Base-by-base conservation (phyloP, 1,140 invertebrate species). In the Eurosta solidaginis region DNA sequence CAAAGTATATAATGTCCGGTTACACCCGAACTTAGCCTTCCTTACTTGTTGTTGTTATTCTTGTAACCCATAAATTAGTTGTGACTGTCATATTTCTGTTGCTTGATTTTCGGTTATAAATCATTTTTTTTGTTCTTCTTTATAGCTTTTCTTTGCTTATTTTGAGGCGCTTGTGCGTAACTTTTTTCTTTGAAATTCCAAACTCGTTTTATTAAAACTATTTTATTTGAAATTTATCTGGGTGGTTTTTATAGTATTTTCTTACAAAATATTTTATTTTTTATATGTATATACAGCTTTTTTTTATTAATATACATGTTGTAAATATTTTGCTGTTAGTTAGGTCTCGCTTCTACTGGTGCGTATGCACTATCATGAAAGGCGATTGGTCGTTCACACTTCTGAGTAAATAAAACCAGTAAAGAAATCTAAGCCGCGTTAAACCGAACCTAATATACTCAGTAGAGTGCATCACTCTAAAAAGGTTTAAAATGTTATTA, bases 371-470 rank as follows among this genome's bases (percentile, higher is more conserved):
- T n/a, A n/a, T n/a, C n/a, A n/a, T n/a, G n/a, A n/a, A n/a, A n/a
- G n/a, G n/a, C n/a, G n/a, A 78, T 78, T 78, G 52, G 50, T 80
- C 79, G 83, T 79, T 76, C 80, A 36, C 74, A 54, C 50, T 54
- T 29, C 27, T 4, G 10, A 27, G 25, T 22, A 20, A 9, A 5
- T 7, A 54, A 27, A 54, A 54, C 12, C 1, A 2, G 2, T 7
- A 50, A 50, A 12, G 6, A 50, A 7, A 50, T 20, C 22, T 9
- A 54, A 14, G 27, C 22, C 27, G 22, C 10, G 0, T n/a, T n/a
- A n/a, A n/a, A n/a, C n/a, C n/a, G n/a, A n/a, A n/a, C n/a, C n/a
- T n/a, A n/a, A n/a, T n/a, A n/a, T n/a, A n/a, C n/a, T n/a, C n/a
- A n/a, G n/a, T n/a, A n/a, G n/a, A n/a, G n/a, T n/a, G n/a, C n/a